phyloP scores from a whole-genome alignment of 2,113 vertebrate genomes.

The Rhinichthys klamathensis region DNA sequence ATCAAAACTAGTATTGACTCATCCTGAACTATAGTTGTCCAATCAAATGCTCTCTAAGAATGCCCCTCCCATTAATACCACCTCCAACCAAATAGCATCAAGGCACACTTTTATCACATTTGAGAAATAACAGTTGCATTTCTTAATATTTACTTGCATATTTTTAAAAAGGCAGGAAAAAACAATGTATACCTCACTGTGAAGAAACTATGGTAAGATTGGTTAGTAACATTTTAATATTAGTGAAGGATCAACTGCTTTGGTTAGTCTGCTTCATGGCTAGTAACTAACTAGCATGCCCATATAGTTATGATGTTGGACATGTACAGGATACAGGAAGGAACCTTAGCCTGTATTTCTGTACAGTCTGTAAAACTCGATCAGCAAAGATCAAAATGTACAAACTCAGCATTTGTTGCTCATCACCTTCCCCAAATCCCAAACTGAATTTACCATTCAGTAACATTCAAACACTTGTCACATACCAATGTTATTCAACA shows the following conservation, averaged over 20 bases:
- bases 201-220: background rate
- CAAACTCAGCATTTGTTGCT: background rate
- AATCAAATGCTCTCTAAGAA: background rate
- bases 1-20: background rate
- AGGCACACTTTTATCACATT: background rate
- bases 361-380: background rate
- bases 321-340: constrained; percentile 5
- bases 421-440: background rate
- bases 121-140: background rate
- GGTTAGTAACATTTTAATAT: background rate
- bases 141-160: background rate
- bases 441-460: background rate
- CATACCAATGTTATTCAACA: background rate
- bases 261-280: background rate
- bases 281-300: background rate
- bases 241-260: background rate
- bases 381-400: background rate
- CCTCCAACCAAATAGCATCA: background rate
- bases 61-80: background rate
- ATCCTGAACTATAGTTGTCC: background rate
- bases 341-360: background rate
- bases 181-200: too few species aligned
- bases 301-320: background rate
- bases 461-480: background rate
- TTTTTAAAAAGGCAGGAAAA: too few species aligned